Evolutionary conservation across 2,113 vertebrate genomes (phyloP), one percentile per base, ranked within the genome.

Genomic region (Lepus timidus): DNA sequence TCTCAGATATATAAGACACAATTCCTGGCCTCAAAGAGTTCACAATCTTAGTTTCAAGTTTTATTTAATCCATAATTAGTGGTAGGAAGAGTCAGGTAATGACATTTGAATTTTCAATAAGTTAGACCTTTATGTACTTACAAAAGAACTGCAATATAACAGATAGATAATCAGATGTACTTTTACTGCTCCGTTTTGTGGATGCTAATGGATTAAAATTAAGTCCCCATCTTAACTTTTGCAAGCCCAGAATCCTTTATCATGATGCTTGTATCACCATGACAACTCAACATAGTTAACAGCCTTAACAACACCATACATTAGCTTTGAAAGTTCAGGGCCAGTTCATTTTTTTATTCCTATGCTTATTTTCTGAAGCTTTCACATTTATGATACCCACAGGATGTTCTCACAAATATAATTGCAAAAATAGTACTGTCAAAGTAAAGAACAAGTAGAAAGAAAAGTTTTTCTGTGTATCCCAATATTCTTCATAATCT

Each of bases 361-460:
- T 52, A 1, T 36, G 31, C 13, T 62, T 84, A 12, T 71, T 71
- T 90, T 52, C 19, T 27, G 39, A 89, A 22, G 16, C 14, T 55
- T n/a, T 9, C 17, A 31, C n/a, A 84, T 86, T 51, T n/a, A 78
- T 36, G 20, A 74, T 83, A 70, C 39, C 31, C 27, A 29, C 17
- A 88, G n/a, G 1, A 36, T 73, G n/a, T 52, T 64, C 6, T 79
- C 33, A 65, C 12, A 58, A 19, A 70, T 70, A 4, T 31, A 92
- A 78, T 65, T 29, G 55, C 78, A 4, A 88, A 76, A 92, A 55
- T 33, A 3, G 2, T 65, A 36, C 9, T 73, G 17, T 55, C 29
- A 88, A 95, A 78, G 55, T 55, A 44, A 84, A 55, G 19, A 83
- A 36, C 39, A 88, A 88, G n/a, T n/a, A 84, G 4, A 92, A 92